Evolutionary conservation across 2,797 vertebrate genomes (phyloP), one percentile per base, ranked within the genome.

Genomic region (Artibeus jamaicensis): DNA sequence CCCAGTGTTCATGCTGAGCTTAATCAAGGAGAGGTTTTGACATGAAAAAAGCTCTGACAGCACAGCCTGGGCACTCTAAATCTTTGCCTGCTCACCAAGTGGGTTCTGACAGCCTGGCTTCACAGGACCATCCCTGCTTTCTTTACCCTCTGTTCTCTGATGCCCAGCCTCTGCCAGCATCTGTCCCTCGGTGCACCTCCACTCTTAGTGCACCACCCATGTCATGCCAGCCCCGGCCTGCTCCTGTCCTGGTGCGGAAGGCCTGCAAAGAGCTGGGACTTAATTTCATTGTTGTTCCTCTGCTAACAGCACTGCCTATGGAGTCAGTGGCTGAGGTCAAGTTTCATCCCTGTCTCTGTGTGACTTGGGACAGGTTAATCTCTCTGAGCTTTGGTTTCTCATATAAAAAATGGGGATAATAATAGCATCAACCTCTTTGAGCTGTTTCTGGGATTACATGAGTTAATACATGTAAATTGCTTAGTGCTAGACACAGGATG

Each of bases 181-280:
- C 44, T 16, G 15, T 22, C 10, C 6, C 48, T 34, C 18, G 34
- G 68, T 12, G 57, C 24, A 48, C 19, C n/a, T 86, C 83, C 3
- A 0, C 19, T 55, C 16, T 39, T 26, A 3, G 37, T 29, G 21
- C 16, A 4, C 10, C 9, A 5, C 24, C 16, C 2, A n/a, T 10
- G 14, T 19, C 21, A 0, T 9, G 26, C 15, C 50, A 14, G 46
- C 32, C 18, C 29, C 18, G 2, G 24, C 21, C 32, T 37, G 26
- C 21, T 48, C n/a, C 22, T 39, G 37, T n/a, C 22, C 34, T 19
- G 34, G 26, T 11, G 11, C 21, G 46, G 59, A 48, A 39, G 53
- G 37, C 39, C 59, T n/a, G 22, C 6, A 46, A 62, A 70, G 26
- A 76, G 21, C 78, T 57, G 86, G 16, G 42, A 29, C 8, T 10